A percentile compares a stretch with the other conserved stretches of the same genome.
These are phyloP conservation scores for Antennarius striatus DNA, from an alignment of 2,113 vertebrate genomes.

Conservation along the genomic window DNA sequence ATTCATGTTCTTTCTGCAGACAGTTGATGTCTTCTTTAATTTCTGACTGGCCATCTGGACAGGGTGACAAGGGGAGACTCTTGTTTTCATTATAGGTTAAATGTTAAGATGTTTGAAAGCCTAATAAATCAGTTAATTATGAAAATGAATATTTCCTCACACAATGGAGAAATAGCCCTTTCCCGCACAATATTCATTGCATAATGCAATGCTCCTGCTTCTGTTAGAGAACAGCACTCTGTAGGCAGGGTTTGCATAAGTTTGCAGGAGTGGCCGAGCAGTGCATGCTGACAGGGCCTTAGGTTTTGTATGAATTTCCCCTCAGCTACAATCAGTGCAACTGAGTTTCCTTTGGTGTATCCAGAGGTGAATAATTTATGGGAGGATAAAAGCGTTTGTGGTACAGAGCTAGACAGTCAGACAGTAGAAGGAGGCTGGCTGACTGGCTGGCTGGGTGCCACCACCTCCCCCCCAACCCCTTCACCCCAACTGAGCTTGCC, in stretches of 20 bases:
- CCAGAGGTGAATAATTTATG: constrained; percentile 84
- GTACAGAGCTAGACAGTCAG: constrained; percentile 76
- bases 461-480: constrained; percentile 39
- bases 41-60: constrained; percentile 59
- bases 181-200: too few species aligned
- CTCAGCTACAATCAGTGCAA: constrained; percentile 79
- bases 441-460: constrained; percentile 26
- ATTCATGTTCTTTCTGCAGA: constrained; percentile 71
- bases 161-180: too few species aligned
- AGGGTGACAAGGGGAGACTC: constrained; percentile 41
- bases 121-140: too few species aligned
- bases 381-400: constrained; percentile 81
- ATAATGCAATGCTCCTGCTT: too few species aligned
- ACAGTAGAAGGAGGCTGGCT: constrained; percentile 65
- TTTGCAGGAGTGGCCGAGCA: constrained; percentile 26
- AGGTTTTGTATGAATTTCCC: constrained; percentile 71
- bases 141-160: too few species aligned
- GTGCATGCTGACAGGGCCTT: constrained; percentile 35
- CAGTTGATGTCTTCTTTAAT: constrained; percentile 78
- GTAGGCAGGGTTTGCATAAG: background rate
- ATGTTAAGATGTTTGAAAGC: too few species aligned
- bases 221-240: too few species aligned
- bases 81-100: constrained; percentile 13
- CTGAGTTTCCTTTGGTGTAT: constrained; percentile 81
- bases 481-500: constrained; percentile 55